Conservation (phyloP, 53 echinoderm and acorn worm species). For the Astropecten irregularis region DNA sequence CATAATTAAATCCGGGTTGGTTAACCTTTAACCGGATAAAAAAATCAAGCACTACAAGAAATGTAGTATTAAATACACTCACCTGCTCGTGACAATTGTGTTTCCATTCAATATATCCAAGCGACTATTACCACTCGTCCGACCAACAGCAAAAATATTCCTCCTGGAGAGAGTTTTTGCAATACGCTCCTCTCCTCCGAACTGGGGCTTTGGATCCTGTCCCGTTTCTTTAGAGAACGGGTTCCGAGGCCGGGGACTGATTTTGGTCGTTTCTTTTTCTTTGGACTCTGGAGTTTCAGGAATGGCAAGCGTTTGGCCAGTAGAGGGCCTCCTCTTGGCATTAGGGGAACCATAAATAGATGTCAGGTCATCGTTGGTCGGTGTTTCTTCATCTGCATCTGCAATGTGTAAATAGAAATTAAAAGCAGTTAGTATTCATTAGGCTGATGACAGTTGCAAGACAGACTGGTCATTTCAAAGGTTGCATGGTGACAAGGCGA, state of each 20-base stretch:
- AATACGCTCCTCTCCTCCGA: conserved; percentile 27
- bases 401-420: no score
- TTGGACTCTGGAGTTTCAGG: conserved; percentile 52
- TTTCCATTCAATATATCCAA: conserved; percentile 21
- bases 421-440: no score
- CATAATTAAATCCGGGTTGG: no score
- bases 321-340: conserved; percentile 4
- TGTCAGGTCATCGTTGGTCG: conserved; percentile 45
- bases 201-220: neutral
- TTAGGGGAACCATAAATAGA: conserved; percentile 40
- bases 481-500: no score
- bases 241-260: neutral
- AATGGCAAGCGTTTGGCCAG: neutral
- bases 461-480: no score
- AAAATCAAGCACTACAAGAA: no score
- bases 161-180: conserved; percentile 8
- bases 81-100: conserved; percentile 42
- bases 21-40: no score
- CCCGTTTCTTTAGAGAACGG: conserved; percentile 15
- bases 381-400: conserved; percentile 24
- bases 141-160: conserved; percentile 45
- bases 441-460: no score
- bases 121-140: neutral
- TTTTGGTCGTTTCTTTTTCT: conserved; percentile 10
- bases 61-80: no score